Base-by-base conservation (phyloP, 2,797 vertebrate species). In the Cryptoblepharus egeriae region DNA sequence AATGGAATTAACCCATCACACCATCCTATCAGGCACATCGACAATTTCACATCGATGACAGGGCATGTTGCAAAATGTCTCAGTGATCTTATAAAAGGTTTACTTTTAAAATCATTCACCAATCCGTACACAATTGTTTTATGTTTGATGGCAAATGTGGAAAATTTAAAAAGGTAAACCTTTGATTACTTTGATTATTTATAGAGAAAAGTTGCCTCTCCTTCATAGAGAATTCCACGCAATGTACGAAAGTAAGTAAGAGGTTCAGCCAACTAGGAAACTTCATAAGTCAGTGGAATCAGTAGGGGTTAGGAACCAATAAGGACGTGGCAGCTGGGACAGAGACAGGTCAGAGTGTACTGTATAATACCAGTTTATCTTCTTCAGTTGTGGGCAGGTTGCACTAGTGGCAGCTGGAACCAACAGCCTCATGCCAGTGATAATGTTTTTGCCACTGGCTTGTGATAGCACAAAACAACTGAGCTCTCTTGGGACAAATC, bases 1-100 rank as follows among this genome's bases (percentile, higher is more conserved):
- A 90, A 85, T 84, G 32, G 5, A 77, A 91, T 93, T 93, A 94
- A 92, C 90, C 88, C 89, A 81, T 87, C 85, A 80, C 45, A 83
- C 83, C 83, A 80, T 88, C 92, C 45, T 11, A 60, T 39, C 83
- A 81, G 78, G 85, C 79, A 28, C 70, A 88, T 78, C 64, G 90
- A 85, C n/a, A 0, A 7, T 26, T 78, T 89, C 55, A 8, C 82
- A 57, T 0, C 0, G 28, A 39, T 58, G 18, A 58, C 20, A 58
- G 22, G 57, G 57, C 18, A 12, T 22, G 57, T 24, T 58, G 57
- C 57, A 58, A 58, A 58, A 20, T 22, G 24, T 58, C 57, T 22
- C 22, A 58, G 22, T 3, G 55, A 58, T 8, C 24, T 22, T 22
- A 75, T 65, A 32, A 39, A 26, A 18, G 12, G 20, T 42, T 72